Evolutionary conservation across 2,113 vertebrate species (phyloP).

Genomic region (Suricata suricatta): DNA sequence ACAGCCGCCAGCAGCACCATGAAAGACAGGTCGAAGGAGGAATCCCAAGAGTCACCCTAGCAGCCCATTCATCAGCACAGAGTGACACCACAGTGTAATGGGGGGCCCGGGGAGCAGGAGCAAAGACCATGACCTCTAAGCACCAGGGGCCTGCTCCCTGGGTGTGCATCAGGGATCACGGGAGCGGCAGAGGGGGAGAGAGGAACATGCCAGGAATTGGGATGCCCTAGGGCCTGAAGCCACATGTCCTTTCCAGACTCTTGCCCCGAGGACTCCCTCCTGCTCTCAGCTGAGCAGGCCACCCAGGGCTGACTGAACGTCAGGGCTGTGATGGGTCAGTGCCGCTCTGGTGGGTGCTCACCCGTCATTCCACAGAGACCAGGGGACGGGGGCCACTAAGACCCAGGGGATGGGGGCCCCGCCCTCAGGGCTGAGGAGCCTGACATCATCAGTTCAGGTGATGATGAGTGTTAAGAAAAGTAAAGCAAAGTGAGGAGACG

Average conservation of each 20-base stretch:
- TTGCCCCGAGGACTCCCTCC: not conserved
- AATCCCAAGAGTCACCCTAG: not conserved
- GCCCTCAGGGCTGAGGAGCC: not conserved
- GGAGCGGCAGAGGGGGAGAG: not conserved
- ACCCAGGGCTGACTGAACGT: not conserved
- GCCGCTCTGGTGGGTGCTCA: not conserved
- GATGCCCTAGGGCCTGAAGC: not conserved
- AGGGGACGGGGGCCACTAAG: not conserved
- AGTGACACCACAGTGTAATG: not conserved
- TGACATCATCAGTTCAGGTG: not conserved
- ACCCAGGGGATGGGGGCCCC: not conserved
- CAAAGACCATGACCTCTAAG: not conserved
- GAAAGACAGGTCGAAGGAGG: not conserved
- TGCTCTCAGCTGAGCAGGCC: not conserved
- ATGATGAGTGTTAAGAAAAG: not conserved
- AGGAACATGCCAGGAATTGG: not conserved
- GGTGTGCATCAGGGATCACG: rapidly evolving
- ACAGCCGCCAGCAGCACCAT: not conserved
- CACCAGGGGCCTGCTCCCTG: too few relatives aligned
- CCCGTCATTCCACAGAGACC: not conserved
- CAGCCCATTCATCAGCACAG: rapidly evolving
- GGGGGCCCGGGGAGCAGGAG: too few relatives aligned
- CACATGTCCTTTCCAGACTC: not conserved
- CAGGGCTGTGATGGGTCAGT: not conserved
- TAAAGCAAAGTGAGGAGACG: not conserved